A percentile compares a stretch with the other conserved stretches of the same genome.
phyloP scores from a whole-genome alignment of 1,140 invertebrate genomes.

The Eufriesea mexicana region DNA sequence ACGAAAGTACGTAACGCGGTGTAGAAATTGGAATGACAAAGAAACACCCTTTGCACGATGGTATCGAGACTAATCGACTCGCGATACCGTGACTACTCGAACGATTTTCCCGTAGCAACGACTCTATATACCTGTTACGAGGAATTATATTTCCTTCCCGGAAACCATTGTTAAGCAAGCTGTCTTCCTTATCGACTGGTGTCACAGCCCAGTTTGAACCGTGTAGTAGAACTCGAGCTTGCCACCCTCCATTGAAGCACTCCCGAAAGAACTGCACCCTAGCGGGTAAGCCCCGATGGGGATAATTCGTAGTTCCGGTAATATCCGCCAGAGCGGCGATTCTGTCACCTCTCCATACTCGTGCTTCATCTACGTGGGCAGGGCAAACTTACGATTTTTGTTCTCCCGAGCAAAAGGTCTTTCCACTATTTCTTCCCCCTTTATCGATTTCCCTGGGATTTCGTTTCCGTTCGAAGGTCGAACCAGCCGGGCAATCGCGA shows the following conservation, averaged over 20 bases:
- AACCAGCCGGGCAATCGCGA: conserved; percentile 11
- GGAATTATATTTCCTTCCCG: conserved; percentile 19
- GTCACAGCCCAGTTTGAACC: conserved; percentile 17
- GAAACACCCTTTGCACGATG: not conserved
- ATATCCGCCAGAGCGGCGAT: conserved; percentile 76
- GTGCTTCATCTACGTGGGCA: not conserved
- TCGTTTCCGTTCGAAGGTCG: conserved; percentile 18
- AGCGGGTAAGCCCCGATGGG: conserved; percentile 59
- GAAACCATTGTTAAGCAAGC: conserved; percentile 35
- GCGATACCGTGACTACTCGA: too few species aligned
- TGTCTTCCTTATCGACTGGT: conserved; percentile 66
- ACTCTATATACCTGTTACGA: not conserved
- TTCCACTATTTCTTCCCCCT: not conserved
- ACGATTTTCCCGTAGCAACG: not conserved
- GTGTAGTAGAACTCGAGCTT: conserved; percentile 30
- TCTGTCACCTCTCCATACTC: conserved; percentile 47
- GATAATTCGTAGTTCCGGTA: conserved; percentile 74
- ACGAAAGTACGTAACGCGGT: not conserved
- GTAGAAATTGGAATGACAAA: not conserved
- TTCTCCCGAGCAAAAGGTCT: not conserved
- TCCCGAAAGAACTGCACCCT: conserved; percentile 60
- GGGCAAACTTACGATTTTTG: conserved; percentile 19
- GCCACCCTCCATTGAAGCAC: conserved; percentile 40
- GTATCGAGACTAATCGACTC: not conserved
- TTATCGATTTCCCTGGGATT: conserved; percentile 10